Evolutionary conservation across 2,888 invertebrate genomes (phyloP).

Genomic region (Plagiodera versicolora): DNA sequence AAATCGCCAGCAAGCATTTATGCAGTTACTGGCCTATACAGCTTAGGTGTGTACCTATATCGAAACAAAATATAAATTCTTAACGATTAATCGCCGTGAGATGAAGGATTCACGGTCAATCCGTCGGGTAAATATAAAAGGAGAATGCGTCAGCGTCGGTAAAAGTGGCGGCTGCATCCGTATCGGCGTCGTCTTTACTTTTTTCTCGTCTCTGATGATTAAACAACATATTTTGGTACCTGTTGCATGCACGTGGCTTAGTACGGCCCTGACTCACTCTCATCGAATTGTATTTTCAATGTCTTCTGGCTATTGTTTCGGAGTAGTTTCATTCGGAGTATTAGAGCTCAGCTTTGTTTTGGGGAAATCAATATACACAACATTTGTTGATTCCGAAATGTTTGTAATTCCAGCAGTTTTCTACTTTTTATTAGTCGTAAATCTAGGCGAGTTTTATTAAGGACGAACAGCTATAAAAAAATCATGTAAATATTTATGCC

Average conservation of each 20-base stretch:
- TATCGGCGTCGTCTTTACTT: neutral
- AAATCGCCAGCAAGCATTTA: neutral
- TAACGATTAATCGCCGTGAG: slow-evolving; percentile 27
- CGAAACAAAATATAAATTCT: slow-evolving; percentile 17
- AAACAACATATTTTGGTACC: too few species aligned
- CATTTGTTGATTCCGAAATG: too few species aligned
- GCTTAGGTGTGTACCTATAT: slow-evolving; percentile 1
- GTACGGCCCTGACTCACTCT: too few species aligned
- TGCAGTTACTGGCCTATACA: neutral
- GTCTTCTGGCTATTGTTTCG: too few species aligned
- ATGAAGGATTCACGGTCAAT: slow-evolving; percentile 28
- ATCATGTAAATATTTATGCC: neutral
- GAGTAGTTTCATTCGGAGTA: too few species aligned
- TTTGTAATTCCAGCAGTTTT: neutral
- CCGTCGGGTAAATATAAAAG: slow-evolving; percentile 13
- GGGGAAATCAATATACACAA: too few species aligned
- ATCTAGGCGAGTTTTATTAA: neutral
- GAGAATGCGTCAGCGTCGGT: neutral
- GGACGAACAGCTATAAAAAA: neutral
- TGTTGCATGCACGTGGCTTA: too few species aligned
- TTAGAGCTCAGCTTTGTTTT: too few species aligned
- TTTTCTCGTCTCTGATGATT: too few species aligned
- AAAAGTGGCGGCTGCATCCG: neutral
- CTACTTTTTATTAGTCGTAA: neutral
- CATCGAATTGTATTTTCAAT: too few species aligned